phyloP scores from a whole-genome alignment of 1,140 invertebrate genomes.

The Drosophila oshimai region DNA sequence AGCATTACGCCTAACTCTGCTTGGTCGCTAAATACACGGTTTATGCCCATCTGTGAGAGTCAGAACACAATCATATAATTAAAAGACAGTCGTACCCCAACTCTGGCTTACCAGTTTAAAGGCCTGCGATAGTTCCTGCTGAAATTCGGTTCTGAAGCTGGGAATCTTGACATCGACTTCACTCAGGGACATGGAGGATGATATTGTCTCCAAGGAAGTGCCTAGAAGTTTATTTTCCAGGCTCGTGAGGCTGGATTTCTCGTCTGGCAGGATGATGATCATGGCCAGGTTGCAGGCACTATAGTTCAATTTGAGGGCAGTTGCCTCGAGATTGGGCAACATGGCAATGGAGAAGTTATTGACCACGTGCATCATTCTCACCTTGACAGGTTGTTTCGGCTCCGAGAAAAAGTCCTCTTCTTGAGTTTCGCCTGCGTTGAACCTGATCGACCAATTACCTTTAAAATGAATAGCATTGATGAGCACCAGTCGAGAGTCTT shows the following conservation, averaged over 20 bases:
- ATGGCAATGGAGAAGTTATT: conserved; percentile 71
- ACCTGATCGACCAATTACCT: conserved; percentile 84
- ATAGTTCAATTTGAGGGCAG: conserved; percentile 82
- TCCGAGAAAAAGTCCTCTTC: conserved; percentile 78
- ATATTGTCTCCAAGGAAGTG: conserved; percentile 71
- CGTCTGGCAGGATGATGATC: conserved; percentile 85
- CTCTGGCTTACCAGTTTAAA: conserved; percentile 44
- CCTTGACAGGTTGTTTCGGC: conserved; percentile 50
- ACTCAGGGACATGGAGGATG: conserved; percentile 10
- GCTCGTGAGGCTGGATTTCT: conserved; percentile 82
- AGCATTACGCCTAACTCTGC: conserved; percentile 86
- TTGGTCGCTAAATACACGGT: conserved; percentile 84
- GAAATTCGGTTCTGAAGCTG: conserved; percentile 88
- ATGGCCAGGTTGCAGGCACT: conserved; percentile 84
- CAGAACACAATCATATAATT: background rate
- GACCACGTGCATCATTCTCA: conserved; percentile 82
- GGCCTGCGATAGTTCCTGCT: conserved; percentile 84
- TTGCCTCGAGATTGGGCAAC: conserved; percentile 72
- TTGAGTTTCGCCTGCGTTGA: conserved; percentile 73
- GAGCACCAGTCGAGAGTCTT: conserved; percentile 86
- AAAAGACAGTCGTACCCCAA: background rate
- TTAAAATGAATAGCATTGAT: conserved; percentile 95
- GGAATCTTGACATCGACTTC: conserved; percentile 85
- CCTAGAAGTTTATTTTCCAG: conserved; percentile 83
- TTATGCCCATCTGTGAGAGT: conserved; percentile 84